Evolutionary conservation across 2,888 invertebrate genomes (phyloP).

Genomic region (Drosophila antonietae): DNA sequence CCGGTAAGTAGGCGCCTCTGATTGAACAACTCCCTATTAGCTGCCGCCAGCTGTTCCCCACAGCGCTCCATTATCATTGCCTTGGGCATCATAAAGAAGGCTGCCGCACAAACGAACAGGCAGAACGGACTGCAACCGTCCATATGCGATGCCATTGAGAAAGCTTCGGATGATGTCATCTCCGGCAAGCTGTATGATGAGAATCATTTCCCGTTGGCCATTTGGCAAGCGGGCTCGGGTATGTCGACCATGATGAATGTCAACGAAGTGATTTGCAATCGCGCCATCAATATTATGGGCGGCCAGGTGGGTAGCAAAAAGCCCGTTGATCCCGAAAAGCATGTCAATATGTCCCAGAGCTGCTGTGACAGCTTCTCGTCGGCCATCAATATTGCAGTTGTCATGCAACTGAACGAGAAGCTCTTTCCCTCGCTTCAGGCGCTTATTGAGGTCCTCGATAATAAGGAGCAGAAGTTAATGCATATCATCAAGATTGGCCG

Average conservation of each 20-base stretch:
- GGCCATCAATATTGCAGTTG: constrained; percentile 98
- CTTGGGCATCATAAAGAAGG: constrained; percentile 97
- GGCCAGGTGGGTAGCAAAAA: constrained; percentile 95
- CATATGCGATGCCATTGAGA: constrained; percentile 92
- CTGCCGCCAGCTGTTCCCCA: not conserved
- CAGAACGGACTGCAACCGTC: constrained; percentile 94
- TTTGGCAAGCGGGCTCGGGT: constrained; percentile 99
- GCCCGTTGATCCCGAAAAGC: constrained; percentile 98
- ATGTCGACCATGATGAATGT: constrained; percentile 99
- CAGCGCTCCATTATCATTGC: constrained; percentile 95
- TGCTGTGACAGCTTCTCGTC: constrained; percentile 99
- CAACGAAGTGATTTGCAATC: constrained; percentile 95
- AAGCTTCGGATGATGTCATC: constrained; percentile 96
- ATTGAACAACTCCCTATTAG: fast-evolving
- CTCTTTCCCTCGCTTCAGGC: constrained; percentile 91
- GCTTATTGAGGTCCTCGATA: constrained; percentile 89
- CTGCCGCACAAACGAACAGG: constrained; percentile 96
- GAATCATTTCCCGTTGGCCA: constrained; percentile 95
- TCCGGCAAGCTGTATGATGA: constrained; percentile 93
- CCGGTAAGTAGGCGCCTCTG: constrained; percentile 88
- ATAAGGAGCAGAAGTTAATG: constrained; percentile 92
- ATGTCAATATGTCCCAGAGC: constrained; percentile 98
- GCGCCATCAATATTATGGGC: constrained; percentile 94
- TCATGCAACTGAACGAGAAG: constrained; percentile 91
- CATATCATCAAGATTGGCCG: constrained; percentile 97